Evolutionary conservation across 2,797 vertebrate genomes (phyloP).

Genomic region (Eulemur rubriventer): DNA sequence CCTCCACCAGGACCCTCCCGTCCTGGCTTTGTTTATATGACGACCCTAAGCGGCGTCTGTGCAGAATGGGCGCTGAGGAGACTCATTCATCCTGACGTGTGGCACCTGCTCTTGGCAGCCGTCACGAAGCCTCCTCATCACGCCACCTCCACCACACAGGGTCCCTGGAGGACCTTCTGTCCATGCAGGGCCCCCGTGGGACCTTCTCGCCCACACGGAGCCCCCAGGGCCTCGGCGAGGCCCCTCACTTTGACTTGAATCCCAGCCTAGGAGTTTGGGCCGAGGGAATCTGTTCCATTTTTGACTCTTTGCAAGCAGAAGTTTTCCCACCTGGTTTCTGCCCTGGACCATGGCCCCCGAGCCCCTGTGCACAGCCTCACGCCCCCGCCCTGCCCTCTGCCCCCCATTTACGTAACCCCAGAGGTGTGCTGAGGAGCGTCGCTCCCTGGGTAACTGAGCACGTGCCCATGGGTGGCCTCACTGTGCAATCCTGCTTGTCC

Average conservation of each 20-base stretch:
- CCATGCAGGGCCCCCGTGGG: rapidly evolving
- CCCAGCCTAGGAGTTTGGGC: background rate
- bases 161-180: rapidly evolving
- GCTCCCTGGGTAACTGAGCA: rapidly evolving
- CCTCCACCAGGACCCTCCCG: rapidly evolving
- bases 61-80: rapidly evolving
- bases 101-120: too few species aligned
- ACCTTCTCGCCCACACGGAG: rapidly evolving
- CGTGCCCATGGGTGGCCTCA: rapidly evolving
- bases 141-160: background rate
- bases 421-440: rapidly evolving
- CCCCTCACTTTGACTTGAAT: rapidly evolving
- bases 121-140: rapidly evolving
- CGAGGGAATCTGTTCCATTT: rapidly evolving
- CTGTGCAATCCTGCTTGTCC: rapidly evolving
- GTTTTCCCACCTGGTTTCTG: background rate
- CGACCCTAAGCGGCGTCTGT: rapidly evolving
- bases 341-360: too few species aligned
- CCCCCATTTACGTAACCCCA: rapidly evolving
- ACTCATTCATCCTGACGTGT: rapidly evolving
- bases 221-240: rapidly evolving
- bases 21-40: rapidly evolving
- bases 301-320: background rate
- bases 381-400: background rate
- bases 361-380: background rate